Evolutionary conservation across 2,888 invertebrate genomes (phyloP), one percentile per base, ranked within the genome.

Genomic region (Nemapogon koenigi): DNA sequence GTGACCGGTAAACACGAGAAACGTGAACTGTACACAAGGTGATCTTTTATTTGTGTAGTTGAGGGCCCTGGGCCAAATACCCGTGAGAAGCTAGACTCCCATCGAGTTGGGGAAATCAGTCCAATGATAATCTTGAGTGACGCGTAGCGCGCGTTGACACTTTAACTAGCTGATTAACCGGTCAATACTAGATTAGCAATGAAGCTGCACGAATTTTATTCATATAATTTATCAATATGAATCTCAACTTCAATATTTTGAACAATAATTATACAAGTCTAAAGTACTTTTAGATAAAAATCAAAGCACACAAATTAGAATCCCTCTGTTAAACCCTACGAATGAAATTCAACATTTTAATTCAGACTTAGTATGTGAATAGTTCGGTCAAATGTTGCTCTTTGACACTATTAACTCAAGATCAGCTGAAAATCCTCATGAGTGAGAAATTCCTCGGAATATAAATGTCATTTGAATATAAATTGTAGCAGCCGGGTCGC

Each of bases 1-100:
- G 67, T 63, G 70, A 53, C 63, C 61, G 60, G 72, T 61, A 71
- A 75, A 75, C 71, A 72, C 48, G 55, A 56, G 38, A 17, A 64
- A 68, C 72, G 75, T 71, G 73, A 76, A 73, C 72, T 72, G 76
- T 75, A 76, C 75, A 76, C 76, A 76, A 61, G 61, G 56, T 66
- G 62, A 56, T 69, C 62, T 64, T 62, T 70, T 75, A 67, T 76
- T 76, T 75, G 69, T 68, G 50, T 63, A 68, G 66, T 62, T 59
- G 59, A 63, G 55, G 57, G 68, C 59, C 60, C 59, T 58, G 62
- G 59, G 56, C 64, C 62, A 73, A 76, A 78, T 75, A 70, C 65
- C 73, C 76, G 76, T 78, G 76, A 75, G 76, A 78, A 75, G 59
- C 16, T 46, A 47, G 52, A 53, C 54, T 62, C 62, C 53, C 57